These are phyloP conservation scores for Hippocampus comes DNA, from an alignment of 2,113 vertebrate species.

Conservation along the genomic window DNA sequence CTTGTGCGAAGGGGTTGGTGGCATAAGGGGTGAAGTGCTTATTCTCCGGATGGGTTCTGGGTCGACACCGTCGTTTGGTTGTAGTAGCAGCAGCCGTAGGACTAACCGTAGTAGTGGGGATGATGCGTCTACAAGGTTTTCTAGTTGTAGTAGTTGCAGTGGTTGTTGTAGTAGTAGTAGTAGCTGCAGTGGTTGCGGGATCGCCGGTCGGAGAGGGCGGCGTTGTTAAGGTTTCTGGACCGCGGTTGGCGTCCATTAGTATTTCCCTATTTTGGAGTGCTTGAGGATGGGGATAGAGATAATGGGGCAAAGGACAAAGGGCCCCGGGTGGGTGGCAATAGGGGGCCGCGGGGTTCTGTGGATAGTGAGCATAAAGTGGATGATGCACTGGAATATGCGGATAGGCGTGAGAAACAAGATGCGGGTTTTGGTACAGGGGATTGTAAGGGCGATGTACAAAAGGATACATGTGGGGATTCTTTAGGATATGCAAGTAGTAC, in stretches of 20 bases:
- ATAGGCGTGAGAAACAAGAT: background rate
- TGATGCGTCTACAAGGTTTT: background rate
- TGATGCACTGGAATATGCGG: background rate
- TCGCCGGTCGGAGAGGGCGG: too few relatives aligned
- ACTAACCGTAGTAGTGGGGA: background rate
- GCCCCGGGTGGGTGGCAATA: background rate
- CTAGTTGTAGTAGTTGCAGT: background rate
- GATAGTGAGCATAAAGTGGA: background rate
- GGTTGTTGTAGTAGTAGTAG: background rate
- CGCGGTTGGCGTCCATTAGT: background rate
- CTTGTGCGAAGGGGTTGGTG: background rate
- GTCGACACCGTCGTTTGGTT: background rate
- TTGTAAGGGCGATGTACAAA: background rate
- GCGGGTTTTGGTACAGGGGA: background rate
- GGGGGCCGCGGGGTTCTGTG: background rate
- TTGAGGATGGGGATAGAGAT: background rate
- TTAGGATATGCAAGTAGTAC: conserved; percentile 12
- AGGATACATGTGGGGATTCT: background rate
- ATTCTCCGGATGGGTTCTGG: background rate
- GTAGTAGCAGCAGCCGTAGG: background rate
- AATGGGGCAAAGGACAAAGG: background rate
- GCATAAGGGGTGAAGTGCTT: background rate
- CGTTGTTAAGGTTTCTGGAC: background rate
- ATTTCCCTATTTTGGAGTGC: background rate
- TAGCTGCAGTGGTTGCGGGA: background rate